Base-by-base conservation (phyloP, 2,888 invertebrate genomes). In the Troides aeacus region DNA sequence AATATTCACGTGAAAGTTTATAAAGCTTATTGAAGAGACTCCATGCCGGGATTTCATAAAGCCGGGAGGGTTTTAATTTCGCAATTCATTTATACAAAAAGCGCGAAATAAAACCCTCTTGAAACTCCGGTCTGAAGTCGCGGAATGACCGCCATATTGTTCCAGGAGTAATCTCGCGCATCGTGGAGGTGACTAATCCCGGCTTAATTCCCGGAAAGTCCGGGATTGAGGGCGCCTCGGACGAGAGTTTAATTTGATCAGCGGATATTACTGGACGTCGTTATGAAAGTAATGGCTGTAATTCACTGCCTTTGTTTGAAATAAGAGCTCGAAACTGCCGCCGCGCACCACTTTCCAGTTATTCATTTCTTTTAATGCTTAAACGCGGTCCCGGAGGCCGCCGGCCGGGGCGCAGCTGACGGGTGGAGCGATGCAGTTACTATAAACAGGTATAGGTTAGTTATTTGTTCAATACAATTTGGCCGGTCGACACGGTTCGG, bases 131-230 rank as follows among this genome's bases (percentile, higher is more conserved):
- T 23, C 15, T 39, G 53, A 61, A 62, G 62, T 66, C 63, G 66
- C 66, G 64, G 57, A 69, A 70, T 80, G 77, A 79, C 74, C 78
- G 73, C 78, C 77, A 78, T 81, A 86, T 84, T 85, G 84, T 84
- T 77, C 77, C 77, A 74, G 75, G 79, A 75, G 74, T 81, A 82
- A 85, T 83, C 80, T 80, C 78, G 77, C 76, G 76, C 66, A 76
- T 79, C 79, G 77, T 77, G 73, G 73, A 71, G 73, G 74, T 74
- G 71, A 76, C 80, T 85, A 83, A 85, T 83, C 84, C 82, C 77
- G 75, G 73, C 73, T 78, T 81, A 82, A 84, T 82, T 78, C 80
- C 78, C 76, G 73, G 75, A 72, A 74, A 74, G 71, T 66, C 74
- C 72, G 72, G 74, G 72, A 71, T 69, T 70, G 61, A 23, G 63